Percentiles rank a stretch among this genome's conserved stretches.
These are phyloP conservation scores for Rhagium mordax DNA, from an alignment of 2,888 invertebrate genomes.

Conservation along the genomic window DNA sequence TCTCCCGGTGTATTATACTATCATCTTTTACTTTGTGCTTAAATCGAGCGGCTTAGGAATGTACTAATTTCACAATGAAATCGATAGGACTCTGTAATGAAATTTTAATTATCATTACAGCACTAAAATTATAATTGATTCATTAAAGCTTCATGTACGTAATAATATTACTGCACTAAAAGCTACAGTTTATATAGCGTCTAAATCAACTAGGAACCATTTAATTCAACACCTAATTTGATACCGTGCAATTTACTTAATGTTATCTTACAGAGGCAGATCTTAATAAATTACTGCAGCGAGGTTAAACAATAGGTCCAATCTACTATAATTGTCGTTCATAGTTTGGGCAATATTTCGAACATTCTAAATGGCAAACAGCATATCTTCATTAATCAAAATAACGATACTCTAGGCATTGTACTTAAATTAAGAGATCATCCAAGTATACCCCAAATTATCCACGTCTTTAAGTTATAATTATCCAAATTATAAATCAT, in stretches of 20 bases:
- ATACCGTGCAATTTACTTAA: constrained; percentile 18
- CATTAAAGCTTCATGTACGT: background rate
- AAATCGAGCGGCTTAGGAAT: background rate
- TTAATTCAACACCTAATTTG: constrained; percentile 13
- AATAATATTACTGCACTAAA: constrained; percentile 5
- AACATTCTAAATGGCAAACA: background rate
- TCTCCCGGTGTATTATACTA: background rate
- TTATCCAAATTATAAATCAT: too few relatives aligned
- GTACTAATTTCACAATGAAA: background rate
- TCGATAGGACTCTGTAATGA: constrained; percentile 9
- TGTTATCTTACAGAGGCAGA: constrained; percentile 16
- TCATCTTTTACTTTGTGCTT: constrained; percentile 1
- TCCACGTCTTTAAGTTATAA: too few relatives aligned
- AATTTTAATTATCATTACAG: constrained; percentile 10
- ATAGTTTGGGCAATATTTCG: background rate
- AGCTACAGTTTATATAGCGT: constrained; percentile 11
- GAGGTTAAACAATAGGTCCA: background rate
- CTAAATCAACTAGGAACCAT: constrained; percentile 9
- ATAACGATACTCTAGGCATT: too few relatives aligned
- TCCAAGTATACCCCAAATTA: too few relatives aligned
- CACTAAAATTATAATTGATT: constrained; percentile 14
- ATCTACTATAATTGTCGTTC: background rate
- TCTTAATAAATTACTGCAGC: constrained; percentile 5
- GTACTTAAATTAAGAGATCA: too few relatives aligned
- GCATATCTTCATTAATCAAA: too few relatives aligned